Evolutionary conservation across 2,888 invertebrate genomes (phyloP).

Genomic region (Mesorhabditis spiculigera): DNA sequence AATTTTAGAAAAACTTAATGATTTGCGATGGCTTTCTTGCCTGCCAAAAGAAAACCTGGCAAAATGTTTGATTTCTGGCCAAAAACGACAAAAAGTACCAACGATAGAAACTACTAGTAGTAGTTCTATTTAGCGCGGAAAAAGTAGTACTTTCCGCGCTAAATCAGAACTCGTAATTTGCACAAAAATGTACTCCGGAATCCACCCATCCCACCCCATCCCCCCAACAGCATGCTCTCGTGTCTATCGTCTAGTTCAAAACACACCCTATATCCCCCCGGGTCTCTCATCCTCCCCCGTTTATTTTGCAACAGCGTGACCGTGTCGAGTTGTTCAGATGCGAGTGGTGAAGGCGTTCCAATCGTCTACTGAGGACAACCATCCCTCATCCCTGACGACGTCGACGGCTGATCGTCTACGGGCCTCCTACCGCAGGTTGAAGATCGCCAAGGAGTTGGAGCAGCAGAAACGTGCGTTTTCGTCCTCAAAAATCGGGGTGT

Average conservation of each 20-base stretch:
- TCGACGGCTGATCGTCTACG: conserved; percentile 55
- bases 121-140: too few relatives aligned
- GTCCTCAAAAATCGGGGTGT: too few relatives aligned
- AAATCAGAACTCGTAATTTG: too few relatives aligned
- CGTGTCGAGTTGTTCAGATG: conserved; percentile 47
- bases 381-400: conserved; percentile 53
- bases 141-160: too few relatives aligned
- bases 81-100: too few relatives aligned
- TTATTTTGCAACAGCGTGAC: background rate
- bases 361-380: conserved; percentile 43
- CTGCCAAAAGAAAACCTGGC: too few relatives aligned
- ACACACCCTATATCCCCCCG: background rate
- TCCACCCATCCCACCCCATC: background rate
- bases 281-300: background rate
- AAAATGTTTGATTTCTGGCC: too few relatives aligned
- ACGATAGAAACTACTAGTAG: too few relatives aligned
- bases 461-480: conserved; percentile 52
- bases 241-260: background rate
- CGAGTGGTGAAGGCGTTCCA: conserved; percentile 57
- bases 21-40: too few relatives aligned
- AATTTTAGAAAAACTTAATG: too few relatives aligned
- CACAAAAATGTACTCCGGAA: background rate
- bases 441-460: conserved; percentile 54
- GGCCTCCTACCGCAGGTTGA: conserved; percentile 49
- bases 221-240: background rate